A percentile compares a stretch with the other conserved stretches of the same genome.
phyloP scores from a whole-genome alignment of 2,113 vertebrate species.

The Corythornis cristatus region DNA sequence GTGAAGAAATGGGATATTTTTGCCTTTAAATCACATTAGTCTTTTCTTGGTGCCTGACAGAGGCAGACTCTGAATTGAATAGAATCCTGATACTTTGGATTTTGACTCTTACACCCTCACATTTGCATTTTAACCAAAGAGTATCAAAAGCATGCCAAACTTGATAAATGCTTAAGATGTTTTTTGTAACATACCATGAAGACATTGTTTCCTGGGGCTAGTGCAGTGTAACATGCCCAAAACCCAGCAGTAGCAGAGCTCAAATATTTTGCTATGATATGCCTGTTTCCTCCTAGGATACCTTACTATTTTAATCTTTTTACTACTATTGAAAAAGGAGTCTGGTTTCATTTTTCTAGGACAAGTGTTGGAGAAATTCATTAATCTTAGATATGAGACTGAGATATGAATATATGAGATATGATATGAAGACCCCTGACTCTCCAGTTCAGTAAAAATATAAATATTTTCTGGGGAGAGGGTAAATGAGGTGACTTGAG shows the following conservation, averaged over 20 bases:
- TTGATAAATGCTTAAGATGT: neutral
- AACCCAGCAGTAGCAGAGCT: neutral
- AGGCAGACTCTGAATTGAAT: neutral
- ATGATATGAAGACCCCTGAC: neutral
- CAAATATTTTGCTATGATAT: neutral
- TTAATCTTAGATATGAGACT: neutral
- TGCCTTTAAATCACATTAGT: neutral
- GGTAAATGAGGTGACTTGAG: neutral
- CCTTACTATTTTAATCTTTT: neutral
- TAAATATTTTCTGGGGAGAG: neutral
- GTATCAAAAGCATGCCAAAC: neutral
- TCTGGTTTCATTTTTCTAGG: neutral
- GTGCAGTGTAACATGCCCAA: neutral
- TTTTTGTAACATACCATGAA: neutral
- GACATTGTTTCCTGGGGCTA: neutral
- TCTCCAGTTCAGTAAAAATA: neutral
- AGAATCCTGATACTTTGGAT: neutral
- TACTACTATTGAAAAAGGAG: neutral
- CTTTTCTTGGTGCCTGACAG: neutral
- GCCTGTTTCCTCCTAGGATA: neutral
- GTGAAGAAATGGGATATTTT: neutral
- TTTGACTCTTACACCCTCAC: neutral
- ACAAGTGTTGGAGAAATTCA: neutral
- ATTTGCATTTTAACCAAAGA: conserved; percentile 26
- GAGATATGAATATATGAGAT: neutral